These are phyloP conservation scores for Lordiphosa clarofinis DNA, from an alignment of 1,140 invertebrate genomes.

Conservation along the genomic window DNA sequence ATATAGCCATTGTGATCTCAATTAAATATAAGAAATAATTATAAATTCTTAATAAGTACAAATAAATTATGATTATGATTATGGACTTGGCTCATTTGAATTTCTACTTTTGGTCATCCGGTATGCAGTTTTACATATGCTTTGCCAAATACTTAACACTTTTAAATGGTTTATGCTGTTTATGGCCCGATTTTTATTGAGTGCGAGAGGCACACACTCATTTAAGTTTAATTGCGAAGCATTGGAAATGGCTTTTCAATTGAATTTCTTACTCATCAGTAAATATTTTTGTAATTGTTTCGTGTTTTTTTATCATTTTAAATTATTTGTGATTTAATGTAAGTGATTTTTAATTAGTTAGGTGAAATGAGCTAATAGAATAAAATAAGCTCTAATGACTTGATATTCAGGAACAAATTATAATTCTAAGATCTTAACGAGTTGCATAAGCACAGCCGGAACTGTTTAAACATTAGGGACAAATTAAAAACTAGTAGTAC, in stretches of 20 bases:
- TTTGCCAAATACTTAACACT: not conserved
- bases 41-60: not conserved
- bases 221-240: not conserved
- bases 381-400: too few species aligned
- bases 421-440: too few species aligned
- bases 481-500: too few species aligned
- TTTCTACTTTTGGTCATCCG: not conserved
- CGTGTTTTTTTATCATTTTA: conserved; percentile 3
- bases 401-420: too few species aligned
- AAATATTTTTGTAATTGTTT: conserved; percentile 13
- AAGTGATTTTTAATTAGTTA: too few species aligned
- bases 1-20: conserved; percentile 13
- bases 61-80: not conserved
- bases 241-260: conserved; percentile 15
- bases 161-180: conserved; percentile 1
- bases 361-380: too few species aligned
- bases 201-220: not conserved
- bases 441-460: too few species aligned
- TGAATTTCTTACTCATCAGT: conserved; percentile 36
- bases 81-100: conserved; percentile 1
- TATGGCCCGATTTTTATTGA: conserved; percentile 1
- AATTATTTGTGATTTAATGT: conserved; percentile 1
- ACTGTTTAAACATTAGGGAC: too few species aligned
- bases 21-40: conserved; percentile 6
- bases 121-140: not conserved